phyloP scores from a whole-genome alignment of 1,140 invertebrate species.

The Charaxes varanes region DNA sequence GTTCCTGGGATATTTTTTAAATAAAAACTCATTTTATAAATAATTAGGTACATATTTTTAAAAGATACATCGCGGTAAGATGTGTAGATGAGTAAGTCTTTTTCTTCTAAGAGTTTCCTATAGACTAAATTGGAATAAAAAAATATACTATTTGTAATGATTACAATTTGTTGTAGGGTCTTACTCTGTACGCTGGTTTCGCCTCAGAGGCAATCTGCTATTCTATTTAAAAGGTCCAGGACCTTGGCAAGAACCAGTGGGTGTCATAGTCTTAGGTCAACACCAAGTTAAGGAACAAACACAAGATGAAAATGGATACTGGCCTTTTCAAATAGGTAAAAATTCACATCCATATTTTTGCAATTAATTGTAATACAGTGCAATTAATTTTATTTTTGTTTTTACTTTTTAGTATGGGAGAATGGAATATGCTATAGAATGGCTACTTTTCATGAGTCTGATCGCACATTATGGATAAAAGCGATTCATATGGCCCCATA shows the following conservation, averaged over 20 bases:
- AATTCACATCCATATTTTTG: constrained; percentile 10
- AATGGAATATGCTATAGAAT: constrained; percentile 87
- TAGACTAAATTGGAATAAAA: too few species aligned
- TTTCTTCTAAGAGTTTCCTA: too few species aligned
- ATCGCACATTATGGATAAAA: constrained; percentile 91
- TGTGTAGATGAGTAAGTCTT: too few species aligned
- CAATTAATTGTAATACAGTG: constrained; percentile 7
- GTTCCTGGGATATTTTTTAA: too few species aligned
- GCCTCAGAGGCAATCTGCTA: constrained; percentile 92
- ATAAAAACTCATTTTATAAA: too few species aligned
- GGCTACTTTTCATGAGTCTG: constrained; percentile 84
- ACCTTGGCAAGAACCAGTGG: constrained; percentile 89
- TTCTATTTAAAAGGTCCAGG: constrained; percentile 96
- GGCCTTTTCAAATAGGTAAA: constrained; percentile 83
- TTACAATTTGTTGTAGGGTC: constrained; percentile 79
- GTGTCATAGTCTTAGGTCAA: constrained; percentile 91
- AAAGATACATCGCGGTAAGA: too few species aligned
- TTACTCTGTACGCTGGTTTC: constrained; percentile 88
- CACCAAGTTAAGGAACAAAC: constrained; percentile 77
- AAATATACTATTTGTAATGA: too few species aligned
- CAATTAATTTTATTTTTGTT: constrained; percentile 4
- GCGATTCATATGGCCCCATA: constrained; percentile 90
- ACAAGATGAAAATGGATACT: constrained; percentile 74
- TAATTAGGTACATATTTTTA: too few species aligned
- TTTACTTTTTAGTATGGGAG: constrained; percentile 81